Evolutionary conservation across 2,888 invertebrate genomes (phyloP).

Genomic region (Diadegma fenestrale): DNA sequence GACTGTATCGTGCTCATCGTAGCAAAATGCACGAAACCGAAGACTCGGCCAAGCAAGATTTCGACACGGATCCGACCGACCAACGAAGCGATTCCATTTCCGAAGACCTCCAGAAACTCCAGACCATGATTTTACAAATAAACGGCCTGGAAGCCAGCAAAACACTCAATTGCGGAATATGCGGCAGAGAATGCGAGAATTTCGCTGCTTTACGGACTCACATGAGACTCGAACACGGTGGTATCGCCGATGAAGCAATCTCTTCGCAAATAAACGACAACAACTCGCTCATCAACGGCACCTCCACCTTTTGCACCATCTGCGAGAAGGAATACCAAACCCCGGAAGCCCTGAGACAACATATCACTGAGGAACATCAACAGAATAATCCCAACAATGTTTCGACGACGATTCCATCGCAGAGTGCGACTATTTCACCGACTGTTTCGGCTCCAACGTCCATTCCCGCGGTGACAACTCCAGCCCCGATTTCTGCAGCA

Average conservation of each 20-base stretch:
- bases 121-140: slow-evolving; percentile 95
- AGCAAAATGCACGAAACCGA: slow-evolving; percentile 80
- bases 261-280: slow-evolving; percentile 79
- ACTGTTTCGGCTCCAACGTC: slow-evolving; percentile 47
- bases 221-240: slow-evolving; percentile 89
- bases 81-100: slow-evolving; percentile 88
- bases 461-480: slow-evolving; percentile 29
- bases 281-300: slow-evolving; percentile 80
- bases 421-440: slow-evolving; percentile 32
- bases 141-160: slow-evolving; percentile 91
- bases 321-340: slow-evolving; percentile 88
- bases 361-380: slow-evolving; percentile 89
- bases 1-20: slow-evolving; percentile 78
- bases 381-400: slow-evolving; percentile 79
- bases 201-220: slow-evolving; percentile 90
- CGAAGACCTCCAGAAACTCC: slow-evolving; percentile 94
- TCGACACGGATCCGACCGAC: slow-evolving; percentile 83
- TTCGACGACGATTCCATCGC: slow-evolving; percentile 66
- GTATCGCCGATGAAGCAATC: slow-evolving; percentile 74
- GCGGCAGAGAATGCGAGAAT: slow-evolving; percentile 90
- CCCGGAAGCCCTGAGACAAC: slow-evolving; percentile 89
- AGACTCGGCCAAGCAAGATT: slow-evolving; percentile 77
- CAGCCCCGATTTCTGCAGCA: slow-evolving; percentile 37
- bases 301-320: slow-evolving; percentile 84
- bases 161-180: slow-evolving; percentile 88